Evolutionary conservation across 2,797 vertebrate genomes (phyloP).

Genomic region (Enteromius viviparus): DNA sequence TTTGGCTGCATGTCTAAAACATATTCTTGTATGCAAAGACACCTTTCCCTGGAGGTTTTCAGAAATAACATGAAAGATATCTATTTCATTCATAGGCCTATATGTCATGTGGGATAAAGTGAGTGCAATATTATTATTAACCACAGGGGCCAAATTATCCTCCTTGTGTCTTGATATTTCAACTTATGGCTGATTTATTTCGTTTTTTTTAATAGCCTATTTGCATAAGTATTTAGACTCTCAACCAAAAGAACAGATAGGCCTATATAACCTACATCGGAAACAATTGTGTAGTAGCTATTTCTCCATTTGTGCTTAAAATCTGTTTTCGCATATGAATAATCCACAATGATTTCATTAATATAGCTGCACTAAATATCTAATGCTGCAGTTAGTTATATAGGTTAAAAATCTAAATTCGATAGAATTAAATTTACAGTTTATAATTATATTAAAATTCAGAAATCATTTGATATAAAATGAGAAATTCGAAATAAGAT

Average conservation of each 20-base stretch:
- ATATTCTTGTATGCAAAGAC: conserved; percentile 18
- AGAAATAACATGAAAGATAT: conserved; percentile 22
- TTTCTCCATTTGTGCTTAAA: not conserved
- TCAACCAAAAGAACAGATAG: not conserved
- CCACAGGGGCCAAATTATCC: not conserved
- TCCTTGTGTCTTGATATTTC: not conserved
- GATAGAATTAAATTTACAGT: not conserved
- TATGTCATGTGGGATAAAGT: not conserved
- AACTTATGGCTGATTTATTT: not conserved
- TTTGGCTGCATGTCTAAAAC: conserved; percentile 17
- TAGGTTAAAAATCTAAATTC: not conserved
- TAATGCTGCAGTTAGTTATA: not conserved
- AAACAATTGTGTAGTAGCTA: not conserved
- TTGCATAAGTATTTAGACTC: not conserved
- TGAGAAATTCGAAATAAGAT: not conserved
- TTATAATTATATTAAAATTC: not conserved
- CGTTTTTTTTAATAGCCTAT: not conserved
- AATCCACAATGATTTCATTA: not conserved
- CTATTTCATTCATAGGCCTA: not conserved
- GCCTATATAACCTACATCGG: not conserved
- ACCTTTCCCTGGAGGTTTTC: conserved; percentile 1
- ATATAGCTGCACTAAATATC: not conserved
- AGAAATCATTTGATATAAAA: not conserved
- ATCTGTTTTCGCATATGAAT: not conserved
- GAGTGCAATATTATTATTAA: not conserved